Evolutionary conservation across 2,113 vertebrate species (phyloP).

Genomic region (Centrocercus urophasianus): DNA sequence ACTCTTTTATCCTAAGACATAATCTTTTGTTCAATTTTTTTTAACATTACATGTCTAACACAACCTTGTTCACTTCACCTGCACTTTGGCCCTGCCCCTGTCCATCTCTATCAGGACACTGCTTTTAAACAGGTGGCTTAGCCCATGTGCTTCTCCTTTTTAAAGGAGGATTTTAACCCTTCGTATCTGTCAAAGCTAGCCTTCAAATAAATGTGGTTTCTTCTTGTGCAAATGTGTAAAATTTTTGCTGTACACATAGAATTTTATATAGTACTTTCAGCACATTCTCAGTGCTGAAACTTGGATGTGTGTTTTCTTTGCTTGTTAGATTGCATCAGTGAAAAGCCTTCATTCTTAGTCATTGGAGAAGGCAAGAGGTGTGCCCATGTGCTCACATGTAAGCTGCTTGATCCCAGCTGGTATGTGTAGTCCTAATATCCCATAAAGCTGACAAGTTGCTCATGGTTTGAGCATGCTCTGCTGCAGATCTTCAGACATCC

Average conservation of each 20-base stretch:
- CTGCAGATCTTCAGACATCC: constrained; percentile 35
- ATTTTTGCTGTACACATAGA: fast-evolving
- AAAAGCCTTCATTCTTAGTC: background rate
- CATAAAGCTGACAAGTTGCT: background rate
- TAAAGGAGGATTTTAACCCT: background rate
- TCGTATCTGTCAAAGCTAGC: background rate
- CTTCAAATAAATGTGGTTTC: background rate
- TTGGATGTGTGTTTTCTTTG: background rate
- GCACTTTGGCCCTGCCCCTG: background rate
- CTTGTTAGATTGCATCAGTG: background rate
- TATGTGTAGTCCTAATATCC: background rate
- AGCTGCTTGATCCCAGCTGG: background rate
- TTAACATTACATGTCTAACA: background rate
- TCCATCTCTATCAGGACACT: background rate
- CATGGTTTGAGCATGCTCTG: background rate
- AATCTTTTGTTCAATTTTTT: background rate
- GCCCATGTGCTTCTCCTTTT: background rate
- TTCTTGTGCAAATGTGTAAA: background rate
- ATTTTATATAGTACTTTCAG: background rate
- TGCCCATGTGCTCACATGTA: background rate
- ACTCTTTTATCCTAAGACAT: constrained; percentile 9
- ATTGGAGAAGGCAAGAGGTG: background rate
- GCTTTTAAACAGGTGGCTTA: background rate
- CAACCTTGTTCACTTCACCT: background rate
- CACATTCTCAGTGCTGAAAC: background rate